Evolutionary conservation across 2,113 vertebrate genomes (phyloP), one percentile per base, ranked within the genome.

Genomic region (Natator depressus): DNA sequence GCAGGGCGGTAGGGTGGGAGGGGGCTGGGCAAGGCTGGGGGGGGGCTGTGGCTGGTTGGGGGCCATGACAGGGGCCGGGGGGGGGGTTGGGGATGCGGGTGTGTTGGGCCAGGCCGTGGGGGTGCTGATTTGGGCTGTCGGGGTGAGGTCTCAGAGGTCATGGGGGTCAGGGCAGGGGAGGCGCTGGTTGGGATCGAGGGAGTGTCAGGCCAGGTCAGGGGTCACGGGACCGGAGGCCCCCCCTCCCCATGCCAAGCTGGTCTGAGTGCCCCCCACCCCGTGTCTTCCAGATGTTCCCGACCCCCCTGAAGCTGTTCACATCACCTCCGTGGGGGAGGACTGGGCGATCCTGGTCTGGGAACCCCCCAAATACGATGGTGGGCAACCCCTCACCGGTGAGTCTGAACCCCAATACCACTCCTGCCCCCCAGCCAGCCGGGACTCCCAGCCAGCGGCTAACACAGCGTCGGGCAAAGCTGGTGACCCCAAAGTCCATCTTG

Each of bases 291-390:
- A 99, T 96, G 98, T 99, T 59, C 99, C 99, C 1, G 98, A 99
- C 87, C 97, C 99, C 89, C 99, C 99, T 0, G 98, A 99, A 97
- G 98, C 98, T 1, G 98, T 99, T 83, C 98, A 96, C 10, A 98
- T 99, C 94, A 97, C 97, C 55, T 98, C 98, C 0, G 98, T 99
- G 42, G 99, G 99, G 81, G 99, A 99, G 93, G 99, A 99, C 81
- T 98, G 96, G 88, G 99, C 98, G 92, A 95, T 95, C 31, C 96
- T 99, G 89, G 96, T 97, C 62, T 99, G 99, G 99, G 99, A 99
- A 4, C 97, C 98, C 1, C 99, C 99, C 3, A 93, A 97, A 5
- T 99, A 98, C 7, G 99, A 99, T 3, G 99, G 99, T 3, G 99
- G 99, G 0, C 98, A 98, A 80, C 98, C 98, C 1, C 10, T 99